These are phyloP conservation scores for Rhagophthalmus giganteus DNA, from an alignment of 2,888 invertebrate genomes.

Conservation along the genomic window DNA sequence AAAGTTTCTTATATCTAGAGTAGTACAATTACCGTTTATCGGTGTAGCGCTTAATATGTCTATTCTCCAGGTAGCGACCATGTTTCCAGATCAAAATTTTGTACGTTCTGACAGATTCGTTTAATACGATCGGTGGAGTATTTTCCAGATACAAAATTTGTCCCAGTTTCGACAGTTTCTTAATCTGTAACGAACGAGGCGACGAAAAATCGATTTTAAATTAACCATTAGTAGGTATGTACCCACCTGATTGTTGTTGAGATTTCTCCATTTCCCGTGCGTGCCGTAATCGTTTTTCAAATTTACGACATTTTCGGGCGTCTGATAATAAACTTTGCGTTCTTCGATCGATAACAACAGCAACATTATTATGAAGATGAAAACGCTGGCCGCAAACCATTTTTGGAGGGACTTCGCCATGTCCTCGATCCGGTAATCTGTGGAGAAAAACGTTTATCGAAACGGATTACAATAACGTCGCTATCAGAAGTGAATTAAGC, in stretches of 20 bases:
- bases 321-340: too few relatives aligned
- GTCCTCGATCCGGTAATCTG: too few relatives aligned
- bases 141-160: slow-evolving; percentile 51
- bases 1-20: neutral
- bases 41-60: slow-evolving; percentile 61
- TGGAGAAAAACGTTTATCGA: too few relatives aligned
- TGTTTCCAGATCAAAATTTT: slow-evolving; percentile 65
- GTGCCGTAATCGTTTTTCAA: too few relatives aligned
- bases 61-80: slow-evolving; percentile 59
- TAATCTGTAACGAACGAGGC: slow-evolving; percentile 2
- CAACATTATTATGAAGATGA: too few relatives aligned
- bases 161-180: slow-evolving; percentile 51
- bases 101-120: slow-evolving; percentile 47
- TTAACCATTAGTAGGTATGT: neutral
- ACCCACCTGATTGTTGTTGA: slow-evolving; percentile 25
- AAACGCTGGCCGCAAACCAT: too few relatives aligned
- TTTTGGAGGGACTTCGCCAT: too few relatives aligned
- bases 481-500: too few relatives aligned
- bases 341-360: too few relatives aligned
- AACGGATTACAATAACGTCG: too few relatives aligned
- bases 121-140: slow-evolving; percentile 40
- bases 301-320: too few relatives aligned
- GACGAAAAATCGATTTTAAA: neutral
- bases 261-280: slow-evolving; percentile 32
- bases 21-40: slow-evolving; percentile 50